Evolutionary conservation across 1,140 invertebrate genomes (phyloP), one percentile per base, ranked within the genome.

Genomic region (Idris sp.): DNA sequence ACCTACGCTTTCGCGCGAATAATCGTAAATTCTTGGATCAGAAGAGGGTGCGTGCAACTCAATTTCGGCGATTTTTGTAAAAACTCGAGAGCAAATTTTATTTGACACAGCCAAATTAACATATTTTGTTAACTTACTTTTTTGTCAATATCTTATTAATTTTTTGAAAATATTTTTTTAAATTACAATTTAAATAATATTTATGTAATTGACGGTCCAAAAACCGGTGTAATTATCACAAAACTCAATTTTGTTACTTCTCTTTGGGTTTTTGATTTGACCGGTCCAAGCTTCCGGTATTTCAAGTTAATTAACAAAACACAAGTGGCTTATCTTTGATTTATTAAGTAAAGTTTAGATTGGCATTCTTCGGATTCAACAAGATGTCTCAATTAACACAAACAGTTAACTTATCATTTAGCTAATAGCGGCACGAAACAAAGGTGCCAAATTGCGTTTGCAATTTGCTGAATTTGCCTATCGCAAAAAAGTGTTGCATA

Each of bases 1-100:
- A 86, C 85, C 84, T 86, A 85, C 81, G 82, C 82, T 84, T 86
- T 86, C 82, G 81, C 82, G 80, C 81, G 78, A 79, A 81, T 81
- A 84, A 83, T 83, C 79, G 77, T 86, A 84, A 84, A 84, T 85
- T 82, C 68, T 76, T 41, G 1, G 22, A 38, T 73, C 73, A 73
- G 59, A 78, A 79, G 81, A 80, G n/a, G n/a, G n/a, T n/a, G n/a
- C n/a, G 81, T 71, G 79, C 78, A 68, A 56, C 41, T 64, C 68
- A 19, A 30, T 73, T 62, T 72, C 68, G 41, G 49, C 49, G 28
- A 59, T 62, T 62, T 62, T 49, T n/a, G n/a, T n/a, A n/a, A n/a
- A n/a, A n/a, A n/a, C n/a, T n/a, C n/a, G n/a, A n/a, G 58, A 31
- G 30, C 58, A 65, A 65, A 73, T 61, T 74, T 62, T 49, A 46